Base-by-base conservation (phyloP, 2,113 vertebrate genomes). In the Phylloscopus whistleri region DNA sequence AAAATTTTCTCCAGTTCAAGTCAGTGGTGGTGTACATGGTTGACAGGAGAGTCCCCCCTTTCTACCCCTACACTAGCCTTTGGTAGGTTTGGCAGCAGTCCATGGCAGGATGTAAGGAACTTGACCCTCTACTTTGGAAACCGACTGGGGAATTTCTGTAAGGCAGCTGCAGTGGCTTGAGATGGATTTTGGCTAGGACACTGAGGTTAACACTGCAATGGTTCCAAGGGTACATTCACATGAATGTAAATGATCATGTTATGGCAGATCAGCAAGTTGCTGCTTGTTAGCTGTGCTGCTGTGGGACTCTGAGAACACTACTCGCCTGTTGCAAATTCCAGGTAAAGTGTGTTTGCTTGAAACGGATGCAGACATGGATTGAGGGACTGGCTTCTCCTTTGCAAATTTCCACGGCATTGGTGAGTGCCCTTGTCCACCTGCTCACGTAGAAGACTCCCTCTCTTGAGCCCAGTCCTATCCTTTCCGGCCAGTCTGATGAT, bases 61-160 rank as follows among this genome's bases (percentile, higher is more conserved):
- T 79, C 59, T 74, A 23, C 26, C 73, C 53, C 22, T 43, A 1
- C 16, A 8, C 37, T 31, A 67, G 60, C 49, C 63, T 73, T 43
- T 16, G 35, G 66, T 75, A 33, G 10, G 39, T 86, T 27, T 78
- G 94, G 83, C 83, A 90, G 76, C 72, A 64, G 95, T 79, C 94
- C 91, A 90, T 49, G 96, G 96, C 96, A 93, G 95, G 89, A 94
- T 95, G 86, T 75, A 67, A 95, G 95, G 90, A 96, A 90, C 96
- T 96, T 97, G 93, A 93, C 90, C 95, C 84, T 91, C 73, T 84
- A 9, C 76, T 88, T 92, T 31, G 68, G 86, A 79, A 95, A 78
- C 52, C 33, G 66, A 64, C 52, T 60, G 56, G 76, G 88, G 77
- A 83, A 52, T 85, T 95, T 94, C 59, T 94, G 84, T 53, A 91